Percentiles rank a stretch among this genome's conserved stretches.
phyloP scores from a whole-genome alignment of 2,888 invertebrate genomes.

The Agonum fuliginosum region DNA sequence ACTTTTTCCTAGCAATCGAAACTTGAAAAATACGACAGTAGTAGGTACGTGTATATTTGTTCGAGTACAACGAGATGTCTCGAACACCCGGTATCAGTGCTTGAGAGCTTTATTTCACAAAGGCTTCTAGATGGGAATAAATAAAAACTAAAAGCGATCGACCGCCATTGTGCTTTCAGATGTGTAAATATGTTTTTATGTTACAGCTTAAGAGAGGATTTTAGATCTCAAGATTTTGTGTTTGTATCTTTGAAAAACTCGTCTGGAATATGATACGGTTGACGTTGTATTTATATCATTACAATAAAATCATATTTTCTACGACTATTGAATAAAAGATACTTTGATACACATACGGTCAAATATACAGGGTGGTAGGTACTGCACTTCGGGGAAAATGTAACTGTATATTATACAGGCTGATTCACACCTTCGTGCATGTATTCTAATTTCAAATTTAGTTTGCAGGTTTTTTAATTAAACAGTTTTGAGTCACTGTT shows the following conservation, averaged over 20 bases:
- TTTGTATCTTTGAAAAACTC: neutral
- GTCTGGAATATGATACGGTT: neutral
- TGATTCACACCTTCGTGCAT: too few relatives aligned
- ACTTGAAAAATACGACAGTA: neutral
- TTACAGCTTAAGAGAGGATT: neutral
- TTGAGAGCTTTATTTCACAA: neutral
- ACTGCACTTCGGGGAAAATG: too few relatives aligned
- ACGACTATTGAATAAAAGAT: too few relatives aligned
- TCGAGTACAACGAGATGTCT: neutral
- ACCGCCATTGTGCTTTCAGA: neutral
- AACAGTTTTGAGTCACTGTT: too few relatives aligned
- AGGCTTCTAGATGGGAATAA: neutral
- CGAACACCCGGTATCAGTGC: neutral
- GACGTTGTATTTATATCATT: too few relatives aligned
- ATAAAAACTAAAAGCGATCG: conserved; percentile 4
- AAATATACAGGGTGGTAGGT: too few relatives aligned
- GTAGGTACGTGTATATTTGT: neutral
- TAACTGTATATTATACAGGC: too few relatives aligned
- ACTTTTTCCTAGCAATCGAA: too few relatives aligned
- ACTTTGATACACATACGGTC: too few relatives aligned
- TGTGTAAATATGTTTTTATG: conserved; percentile 4
- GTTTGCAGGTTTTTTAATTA: too few relatives aligned
- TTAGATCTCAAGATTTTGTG: neutral
- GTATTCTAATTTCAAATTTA: too few relatives aligned
- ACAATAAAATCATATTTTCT: too few relatives aligned